Evolutionary conservation across 2,797 vertebrate genomes (phyloP).

Genomic region (Chiropotes sagulatus): DNA sequence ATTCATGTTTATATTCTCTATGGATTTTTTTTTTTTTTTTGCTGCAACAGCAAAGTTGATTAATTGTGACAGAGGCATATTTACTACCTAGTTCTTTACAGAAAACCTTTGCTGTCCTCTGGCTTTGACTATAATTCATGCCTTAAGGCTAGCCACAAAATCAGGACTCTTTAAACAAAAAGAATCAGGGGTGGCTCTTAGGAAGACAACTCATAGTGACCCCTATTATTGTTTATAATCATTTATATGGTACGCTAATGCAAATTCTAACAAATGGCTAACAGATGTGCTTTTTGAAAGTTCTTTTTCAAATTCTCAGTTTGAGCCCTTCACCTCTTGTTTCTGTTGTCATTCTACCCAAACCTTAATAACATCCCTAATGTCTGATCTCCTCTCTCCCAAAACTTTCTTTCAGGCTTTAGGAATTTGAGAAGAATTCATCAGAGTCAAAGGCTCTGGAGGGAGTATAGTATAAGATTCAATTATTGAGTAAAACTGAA

Average conservation of each 20-base stretch:
- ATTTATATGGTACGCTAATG: neutral
- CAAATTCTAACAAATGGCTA: neutral
- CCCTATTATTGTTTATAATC: neutral
- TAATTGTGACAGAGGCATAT: neutral
- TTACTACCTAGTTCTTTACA: neutral
- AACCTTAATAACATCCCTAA: neutral
- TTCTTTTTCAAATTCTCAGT: neutral
- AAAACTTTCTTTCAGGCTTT: neutral
- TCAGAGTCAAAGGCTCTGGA: neutral
- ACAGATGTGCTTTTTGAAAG: slow-evolving; percentile 3
- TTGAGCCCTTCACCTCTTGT: neutral
- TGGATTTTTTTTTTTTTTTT: neutral
- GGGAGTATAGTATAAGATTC: neutral
- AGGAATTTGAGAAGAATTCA: neutral
- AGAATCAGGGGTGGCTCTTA: neutral
- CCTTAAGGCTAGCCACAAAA: neutral
- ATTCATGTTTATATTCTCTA: neutral
- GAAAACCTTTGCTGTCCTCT: neutral
- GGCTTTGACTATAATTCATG: neutral
- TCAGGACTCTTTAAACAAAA: slow-evolving; percentile 17
- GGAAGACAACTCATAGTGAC: neutral
- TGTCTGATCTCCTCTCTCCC: neutral
- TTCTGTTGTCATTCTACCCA: neutral
- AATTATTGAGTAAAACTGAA: slow-evolving; percentile 2
- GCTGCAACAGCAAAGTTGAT: neutral